Evolutionary conservation across 2,113 vertebrate genomes (phyloP).

Genomic region (Elaphurus davidianus): DNA sequence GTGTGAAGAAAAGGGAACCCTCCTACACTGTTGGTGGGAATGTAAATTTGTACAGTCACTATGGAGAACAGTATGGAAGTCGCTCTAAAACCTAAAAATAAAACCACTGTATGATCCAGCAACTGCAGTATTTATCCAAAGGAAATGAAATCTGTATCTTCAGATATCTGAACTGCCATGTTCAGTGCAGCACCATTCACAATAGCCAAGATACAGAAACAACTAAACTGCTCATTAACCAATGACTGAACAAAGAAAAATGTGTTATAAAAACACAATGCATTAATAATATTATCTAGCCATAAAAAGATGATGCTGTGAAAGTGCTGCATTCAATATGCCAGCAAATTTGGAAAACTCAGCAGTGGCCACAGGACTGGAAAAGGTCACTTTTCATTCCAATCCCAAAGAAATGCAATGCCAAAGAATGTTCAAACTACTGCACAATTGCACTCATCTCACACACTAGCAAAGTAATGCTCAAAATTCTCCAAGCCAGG

Average conservation of each 20-base stretch:
- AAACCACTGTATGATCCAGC: background rate
- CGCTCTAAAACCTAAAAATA: background rate
- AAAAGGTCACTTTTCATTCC: background rate
- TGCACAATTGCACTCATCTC: background rate
- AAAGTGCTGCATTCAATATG: background rate
- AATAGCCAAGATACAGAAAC: background rate
- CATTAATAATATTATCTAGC: background rate
- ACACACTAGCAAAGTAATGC: background rate
- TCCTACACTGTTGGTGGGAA: background rate
- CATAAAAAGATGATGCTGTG: background rate
- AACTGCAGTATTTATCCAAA: background rate
- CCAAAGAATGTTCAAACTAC: background rate
- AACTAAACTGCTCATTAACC: background rate
- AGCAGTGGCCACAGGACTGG: background rate
- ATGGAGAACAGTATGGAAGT: background rate
- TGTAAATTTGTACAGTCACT: background rate
- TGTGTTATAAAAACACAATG: background rate
- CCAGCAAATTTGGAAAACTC: background rate
- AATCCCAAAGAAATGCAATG: background rate
- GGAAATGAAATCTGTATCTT: background rate
- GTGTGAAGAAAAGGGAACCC: background rate
- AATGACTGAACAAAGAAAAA: background rate
- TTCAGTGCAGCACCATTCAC: background rate
- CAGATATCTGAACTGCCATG: background rate
- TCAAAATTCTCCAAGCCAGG: background rate